Base-by-base conservation (phyloP, 2,113 vertebrate genomes). In the Strix aluco region DNA sequence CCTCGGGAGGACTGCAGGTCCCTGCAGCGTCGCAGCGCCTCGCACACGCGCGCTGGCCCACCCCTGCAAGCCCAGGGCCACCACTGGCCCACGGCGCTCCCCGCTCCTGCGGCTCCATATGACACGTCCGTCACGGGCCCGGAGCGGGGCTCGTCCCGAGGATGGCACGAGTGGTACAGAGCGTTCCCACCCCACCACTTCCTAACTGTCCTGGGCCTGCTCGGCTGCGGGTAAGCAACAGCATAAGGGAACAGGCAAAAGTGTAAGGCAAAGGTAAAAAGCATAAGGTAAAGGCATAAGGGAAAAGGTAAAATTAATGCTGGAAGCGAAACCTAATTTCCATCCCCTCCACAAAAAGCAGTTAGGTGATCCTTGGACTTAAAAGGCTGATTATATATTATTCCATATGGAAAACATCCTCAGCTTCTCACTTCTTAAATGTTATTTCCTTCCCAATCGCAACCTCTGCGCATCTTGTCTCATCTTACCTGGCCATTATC, bases 371-470 rank as follows among this genome's bases (percentile, higher is more conserved):
- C 54, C 42, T 25, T 4, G 34, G 54, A 23, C 36, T 58, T 32
- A 32, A 58, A 63, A 66, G 74, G 58, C 42, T 51, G 79, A 66
- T 36, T 36, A 32, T 10, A 4, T 4, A 29, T 40, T 34, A 57
- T 29, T 74, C 69, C 73, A 32, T 22, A 51, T 3, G 63, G 91
- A 88, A 87, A 80, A 46, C 51, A 70, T 27, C 79, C 61, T 83
- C 55, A 19, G 3, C 44, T 90, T 81, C 83, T 77, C 55, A 27
- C 82, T 77, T 55, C 80, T 55, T 63, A 84, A 73, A 78, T 2
- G 36, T 71, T 88, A 73, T 75, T 94, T 90, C 52, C 90, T 84
- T 63, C 66, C 47, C 86, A 86, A 55, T 92, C 86, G 84, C 57
- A 38, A 42, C 69, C 63, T 20, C 88, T 27, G 69, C n/a, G 16